Conservation (phyloP, 1,140 invertebrate species). For the Macrostomum lignano region DNA sequence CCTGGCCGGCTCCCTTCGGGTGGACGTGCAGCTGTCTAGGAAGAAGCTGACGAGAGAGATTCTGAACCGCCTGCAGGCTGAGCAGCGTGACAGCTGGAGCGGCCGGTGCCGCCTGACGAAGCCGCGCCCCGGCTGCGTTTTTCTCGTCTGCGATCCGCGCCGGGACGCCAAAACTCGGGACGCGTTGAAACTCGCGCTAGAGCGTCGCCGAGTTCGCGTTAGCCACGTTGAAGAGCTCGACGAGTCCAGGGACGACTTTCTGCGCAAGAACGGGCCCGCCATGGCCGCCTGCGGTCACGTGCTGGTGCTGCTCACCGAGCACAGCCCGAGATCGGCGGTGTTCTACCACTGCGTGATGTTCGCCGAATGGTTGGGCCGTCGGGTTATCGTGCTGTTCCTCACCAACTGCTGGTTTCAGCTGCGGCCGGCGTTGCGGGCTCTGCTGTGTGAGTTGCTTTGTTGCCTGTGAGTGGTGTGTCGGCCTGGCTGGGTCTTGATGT, state of each 20-base stretch:
- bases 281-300: conserved; percentile 16
- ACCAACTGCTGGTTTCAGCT: too few relatives aligned
- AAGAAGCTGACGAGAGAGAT: conserved; percentile 26
- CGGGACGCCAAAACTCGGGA: too few relatives aligned
- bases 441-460: too few relatives aligned
- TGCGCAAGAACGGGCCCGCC: conserved; percentile 17
- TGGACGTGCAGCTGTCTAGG: conserved; percentile 18
- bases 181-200: too few relatives aligned
- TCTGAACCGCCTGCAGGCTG: conserved; percentile 15
- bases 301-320: conserved; percentile 17
- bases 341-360: conserved; percentile 22
- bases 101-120: conserved; percentile 15
- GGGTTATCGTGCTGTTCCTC: too few relatives aligned
- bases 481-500: too few relatives aligned
- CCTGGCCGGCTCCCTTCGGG: conserved; percentile 17
- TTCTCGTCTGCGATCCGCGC: conserved; percentile 23
- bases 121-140: conserved; percentile 15
- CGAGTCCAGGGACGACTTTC: conserved; percentile 20
- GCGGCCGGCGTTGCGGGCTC: too few relatives aligned
- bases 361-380: conserved; percentile 23
- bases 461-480: too few relatives aligned
- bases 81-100: conserved; percentile 24
- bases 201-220: too few relatives aligned
- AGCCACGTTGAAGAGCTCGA: conserved; percentile 22
- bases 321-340: conserved; percentile 14